Evolutionary conservation across 2,888 invertebrate species (phyloP).

Genomic region (Pantelozetes paolii): DNA sequence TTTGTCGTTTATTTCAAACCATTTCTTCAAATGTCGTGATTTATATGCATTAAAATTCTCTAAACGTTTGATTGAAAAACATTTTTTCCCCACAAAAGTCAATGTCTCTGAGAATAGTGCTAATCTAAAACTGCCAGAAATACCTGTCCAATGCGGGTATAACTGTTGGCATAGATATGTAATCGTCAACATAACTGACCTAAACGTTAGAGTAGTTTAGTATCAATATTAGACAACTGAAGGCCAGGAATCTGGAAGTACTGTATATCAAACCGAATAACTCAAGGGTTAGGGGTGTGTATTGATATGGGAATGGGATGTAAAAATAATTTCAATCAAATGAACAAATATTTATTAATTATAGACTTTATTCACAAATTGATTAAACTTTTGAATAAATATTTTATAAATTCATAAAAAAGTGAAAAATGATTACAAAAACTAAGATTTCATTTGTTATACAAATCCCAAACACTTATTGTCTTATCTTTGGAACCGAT

Average conservation of each 20-base stretch:
- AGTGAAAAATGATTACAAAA: too few species aligned
- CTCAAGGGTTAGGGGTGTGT: conserved; percentile 8
- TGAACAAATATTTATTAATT: too few species aligned
- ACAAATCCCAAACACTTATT: conserved; percentile 1
- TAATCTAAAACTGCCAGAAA: background rate
- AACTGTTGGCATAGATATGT: conserved; percentile 2
- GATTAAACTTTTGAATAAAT: too few species aligned
- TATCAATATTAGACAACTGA: background rate
- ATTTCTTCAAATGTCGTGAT: background rate
- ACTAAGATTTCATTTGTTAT: conserved; percentile 6
- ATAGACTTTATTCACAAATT: too few species aligned
- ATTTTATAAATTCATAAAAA: too few species aligned
- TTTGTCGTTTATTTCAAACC: too few species aligned
- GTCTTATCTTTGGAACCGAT: conserved; percentile 18
- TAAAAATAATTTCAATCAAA: too few species aligned
- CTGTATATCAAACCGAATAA: background rate
- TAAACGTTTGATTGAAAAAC: background rate
- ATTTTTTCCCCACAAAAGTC: background rate
- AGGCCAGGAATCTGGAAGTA: too few species aligned
- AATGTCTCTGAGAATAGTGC: background rate
- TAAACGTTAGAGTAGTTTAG: background rate
- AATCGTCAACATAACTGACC: background rate
- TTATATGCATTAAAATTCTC: background rate
- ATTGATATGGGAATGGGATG: background rate
- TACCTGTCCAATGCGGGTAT: background rate